Evolutionary conservation across 2,113 vertebrate genomes (phyloP).

Genomic region (Ramphastos sulfuratus): DNA sequence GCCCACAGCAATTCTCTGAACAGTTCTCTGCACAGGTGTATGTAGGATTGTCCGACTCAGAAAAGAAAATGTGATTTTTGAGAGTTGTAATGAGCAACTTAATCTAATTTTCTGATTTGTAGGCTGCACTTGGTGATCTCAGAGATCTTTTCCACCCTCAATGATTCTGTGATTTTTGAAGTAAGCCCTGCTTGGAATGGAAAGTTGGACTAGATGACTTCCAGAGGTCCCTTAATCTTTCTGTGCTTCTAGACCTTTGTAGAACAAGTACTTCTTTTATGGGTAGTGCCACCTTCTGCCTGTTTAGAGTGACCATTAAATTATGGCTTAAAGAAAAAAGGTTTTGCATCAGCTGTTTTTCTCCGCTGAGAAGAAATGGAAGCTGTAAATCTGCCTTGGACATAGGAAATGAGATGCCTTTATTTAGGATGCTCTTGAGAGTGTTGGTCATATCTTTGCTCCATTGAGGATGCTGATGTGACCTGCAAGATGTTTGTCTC

Average conservation of each 20-base stretch:
- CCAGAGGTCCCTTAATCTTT: slow-evolving; percentile 13
- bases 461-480: not conserved
- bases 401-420: slow-evolving; percentile 43
- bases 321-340: slow-evolving; percentile 46
- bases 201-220: not conserved
- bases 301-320: slow-evolving; percentile 48
- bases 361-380: slow-evolving; percentile 42
- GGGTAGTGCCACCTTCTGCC: slow-evolving; percentile 9
- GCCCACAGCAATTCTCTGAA: not conserved
- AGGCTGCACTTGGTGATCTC: too few species aligned
- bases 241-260: slow-evolving; percentile 9
- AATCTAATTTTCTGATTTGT: not conserved
- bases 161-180: not conserved
- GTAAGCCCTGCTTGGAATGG: not conserved
- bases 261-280: slow-evolving; percentile 7
- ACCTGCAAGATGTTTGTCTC: not conserved
- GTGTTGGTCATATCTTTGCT: slow-evolving; percentile 21
- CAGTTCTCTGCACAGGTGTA: not conserved
- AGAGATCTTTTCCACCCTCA: too few species aligned
- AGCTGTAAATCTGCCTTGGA: slow-evolving; percentile 57
- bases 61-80: not conserved
- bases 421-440: slow-evolving; percentile 52
- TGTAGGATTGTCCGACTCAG: not conserved
- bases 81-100: not conserved
- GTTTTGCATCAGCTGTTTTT: slow-evolving; percentile 57